phyloP scores from a whole-genome alignment of 2,888 invertebrate genomes.

The Cataglyphis rosenhaueri region DNA sequence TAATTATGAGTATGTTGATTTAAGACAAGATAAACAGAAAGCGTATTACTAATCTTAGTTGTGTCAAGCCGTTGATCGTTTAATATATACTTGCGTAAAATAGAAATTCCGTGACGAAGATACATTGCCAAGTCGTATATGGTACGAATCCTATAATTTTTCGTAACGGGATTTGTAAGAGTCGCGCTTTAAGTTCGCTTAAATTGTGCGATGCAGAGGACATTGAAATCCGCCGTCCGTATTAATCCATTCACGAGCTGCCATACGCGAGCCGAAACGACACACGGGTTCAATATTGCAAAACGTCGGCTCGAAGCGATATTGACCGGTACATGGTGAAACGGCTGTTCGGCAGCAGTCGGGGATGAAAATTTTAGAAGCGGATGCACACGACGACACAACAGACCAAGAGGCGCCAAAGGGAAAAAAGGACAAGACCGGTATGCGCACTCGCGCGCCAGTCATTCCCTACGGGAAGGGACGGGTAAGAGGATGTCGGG shows the following conservation, averaged over 20 bases:
- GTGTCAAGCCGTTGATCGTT: neutral
- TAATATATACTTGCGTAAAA: neutral
- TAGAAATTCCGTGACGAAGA: neutral
- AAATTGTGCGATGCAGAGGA: neutral
- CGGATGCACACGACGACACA: conserved; percentile 35
- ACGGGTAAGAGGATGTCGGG: conserved; percentile 1
- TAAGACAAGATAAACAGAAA: conserved; percentile 19
- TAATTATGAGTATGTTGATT: conserved; percentile 22
- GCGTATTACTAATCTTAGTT: conserved; percentile 1
- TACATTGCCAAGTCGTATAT: neutral
- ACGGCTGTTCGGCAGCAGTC: conserved; percentile 33
- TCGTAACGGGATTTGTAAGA: neutral
- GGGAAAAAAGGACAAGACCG: conserved; percentile 2
- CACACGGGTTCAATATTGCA: conserved; percentile 59
- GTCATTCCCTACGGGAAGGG: conserved; percentile 1
- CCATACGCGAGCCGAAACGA: conserved; percentile 50
- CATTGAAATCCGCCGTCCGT: conserved; percentile 14
- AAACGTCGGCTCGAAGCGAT: conserved; percentile 57
- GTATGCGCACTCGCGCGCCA: conserved; percentile 5
- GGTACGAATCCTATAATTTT: neutral
- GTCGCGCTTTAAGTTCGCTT: conserved; percentile 26
- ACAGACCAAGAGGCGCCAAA: conserved; percentile 38
- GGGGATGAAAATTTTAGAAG: conserved; percentile 60
- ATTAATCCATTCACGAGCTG: conserved; percentile 62
- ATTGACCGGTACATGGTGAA: conserved; percentile 60